Conservation (phyloP, 2,888 invertebrate genomes). For the Drosophila anceps region DNA sequence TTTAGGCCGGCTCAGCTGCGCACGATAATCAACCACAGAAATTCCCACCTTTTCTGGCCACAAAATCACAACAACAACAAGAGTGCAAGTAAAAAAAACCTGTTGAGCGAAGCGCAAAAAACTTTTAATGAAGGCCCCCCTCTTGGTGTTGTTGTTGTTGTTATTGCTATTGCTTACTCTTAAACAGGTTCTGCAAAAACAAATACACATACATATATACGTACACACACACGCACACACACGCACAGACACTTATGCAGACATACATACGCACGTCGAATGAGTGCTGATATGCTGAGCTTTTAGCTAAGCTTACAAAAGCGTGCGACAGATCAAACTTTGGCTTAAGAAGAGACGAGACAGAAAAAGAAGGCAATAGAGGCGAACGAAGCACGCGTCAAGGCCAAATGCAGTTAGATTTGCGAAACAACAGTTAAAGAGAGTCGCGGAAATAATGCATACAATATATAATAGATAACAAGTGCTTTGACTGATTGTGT, state of each 20-base stretch:
- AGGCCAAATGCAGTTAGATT: slow-evolving; percentile 59
- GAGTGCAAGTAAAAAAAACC: slow-evolving; percentile 48
- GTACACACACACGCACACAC: slow-evolving; percentile 16
- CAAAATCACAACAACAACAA: slow-evolving; percentile 18
- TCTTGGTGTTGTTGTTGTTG: slow-evolving; percentile 37
- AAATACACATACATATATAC: slow-evolving; percentile 23
- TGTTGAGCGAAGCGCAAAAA: slow-evolving; percentile 64
- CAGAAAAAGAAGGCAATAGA: slow-evolving; percentile 10
- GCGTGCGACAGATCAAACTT: slow-evolving; percentile 34
- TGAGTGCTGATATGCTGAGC: slow-evolving; percentile 50
- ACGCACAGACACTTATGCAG: background rate
- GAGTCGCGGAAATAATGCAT: slow-evolving; percentile 52
- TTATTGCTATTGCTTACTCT: slow-evolving; percentile 38
- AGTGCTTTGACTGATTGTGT: slow-evolving; percentile 43
- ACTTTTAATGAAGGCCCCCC: slow-evolving; percentile 36
- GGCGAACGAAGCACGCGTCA: slow-evolving; percentile 35
- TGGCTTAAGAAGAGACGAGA: slow-evolving; percentile 6
- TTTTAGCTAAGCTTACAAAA: slow-evolving; percentile 50
- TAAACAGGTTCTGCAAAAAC: slow-evolving; percentile 66
- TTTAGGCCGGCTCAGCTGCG: slow-evolving; percentile 2
- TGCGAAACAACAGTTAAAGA: slow-evolving; percentile 46
- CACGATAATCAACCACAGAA: slow-evolving; percentile 36
- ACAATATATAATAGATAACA: slow-evolving; percentile 30
- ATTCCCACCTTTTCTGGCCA: slow-evolving; percentile 46
- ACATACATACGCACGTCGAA: slow-evolving; percentile 3